Conservation (phyloP, 2,113 vertebrate genomes). For the Smithornis capensis region DNA sequence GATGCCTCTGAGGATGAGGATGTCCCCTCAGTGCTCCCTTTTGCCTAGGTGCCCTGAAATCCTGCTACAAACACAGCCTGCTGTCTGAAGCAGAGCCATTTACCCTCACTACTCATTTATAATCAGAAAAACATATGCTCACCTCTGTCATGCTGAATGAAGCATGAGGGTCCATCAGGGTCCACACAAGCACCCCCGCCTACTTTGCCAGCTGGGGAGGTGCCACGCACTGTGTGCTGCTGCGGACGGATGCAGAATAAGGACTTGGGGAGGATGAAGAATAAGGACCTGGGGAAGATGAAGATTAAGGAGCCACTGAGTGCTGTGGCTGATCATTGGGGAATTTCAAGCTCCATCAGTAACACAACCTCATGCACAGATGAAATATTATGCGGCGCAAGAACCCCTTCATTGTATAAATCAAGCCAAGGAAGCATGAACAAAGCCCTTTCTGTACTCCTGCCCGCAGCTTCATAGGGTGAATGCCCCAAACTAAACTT, state of each 20-base stretch:
- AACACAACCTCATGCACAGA: background rate
- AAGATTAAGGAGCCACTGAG: background rate
- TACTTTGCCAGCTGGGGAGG: background rate
- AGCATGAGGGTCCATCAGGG: background rate
- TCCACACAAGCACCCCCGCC: background rate
- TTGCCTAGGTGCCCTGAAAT: background rate
- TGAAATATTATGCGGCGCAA: background rate
- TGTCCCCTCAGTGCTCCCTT: rapidly evolving
- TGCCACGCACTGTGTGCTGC: background rate
- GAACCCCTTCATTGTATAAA: conserved; percentile 19
- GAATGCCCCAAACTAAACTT: conserved; percentile 32
- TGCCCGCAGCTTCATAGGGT: background rate
- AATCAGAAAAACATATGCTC: background rate
- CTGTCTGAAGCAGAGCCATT: background rate
- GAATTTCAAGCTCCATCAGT: conserved; percentile 7
- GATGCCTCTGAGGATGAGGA: rapidly evolving
- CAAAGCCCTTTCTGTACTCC: conserved; percentile 39
- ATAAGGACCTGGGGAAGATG: background rate
- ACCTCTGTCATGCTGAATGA: rapidly evolving
- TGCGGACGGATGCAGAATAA: background rate
- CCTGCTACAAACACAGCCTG: background rate
- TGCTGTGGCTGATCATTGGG: background rate
- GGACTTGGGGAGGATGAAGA: background rate
- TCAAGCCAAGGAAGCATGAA: conserved; percentile 24
- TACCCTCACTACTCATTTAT: background rate